Percentiles rank a stretch among this genome's conserved stretches.
Evolutionary conservation across 2,113 vertebrate genomes (phyloP).

Genomic region (Smithornis capensis): DNA sequence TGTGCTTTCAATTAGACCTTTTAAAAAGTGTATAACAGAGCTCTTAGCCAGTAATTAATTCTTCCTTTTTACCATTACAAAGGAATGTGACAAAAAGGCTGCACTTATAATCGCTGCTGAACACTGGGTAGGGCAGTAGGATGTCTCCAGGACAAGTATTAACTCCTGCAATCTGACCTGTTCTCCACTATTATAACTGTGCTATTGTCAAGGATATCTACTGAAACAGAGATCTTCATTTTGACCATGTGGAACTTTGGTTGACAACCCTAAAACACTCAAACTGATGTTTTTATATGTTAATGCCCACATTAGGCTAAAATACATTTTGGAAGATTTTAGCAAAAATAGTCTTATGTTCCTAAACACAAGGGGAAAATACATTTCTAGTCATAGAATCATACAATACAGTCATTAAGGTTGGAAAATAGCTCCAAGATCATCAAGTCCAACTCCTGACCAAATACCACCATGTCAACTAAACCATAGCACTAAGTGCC

Average conservation of each 20-base stretch:
- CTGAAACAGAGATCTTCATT: background rate
- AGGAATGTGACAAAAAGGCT: background rate
- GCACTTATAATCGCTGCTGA: background rate
- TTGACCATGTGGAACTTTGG: background rate
- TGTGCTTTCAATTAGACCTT: background rate
- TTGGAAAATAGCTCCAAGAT: background rate
- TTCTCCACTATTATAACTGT: background rate
- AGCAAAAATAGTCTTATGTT: background rate
- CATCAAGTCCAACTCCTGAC: background rate
- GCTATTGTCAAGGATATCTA: background rate
- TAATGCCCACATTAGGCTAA: background rate
- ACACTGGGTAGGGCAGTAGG: background rate
- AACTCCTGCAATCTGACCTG: background rate
- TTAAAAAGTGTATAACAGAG: background rate
- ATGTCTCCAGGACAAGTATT: background rate
- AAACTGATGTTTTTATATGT: background rate
- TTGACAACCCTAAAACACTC: background rate
- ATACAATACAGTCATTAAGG: background rate
- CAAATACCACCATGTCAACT: background rate
- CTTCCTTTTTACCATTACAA: background rate
- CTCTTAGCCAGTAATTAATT: slow-evolving; percentile 5
- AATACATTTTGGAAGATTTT: background rate
- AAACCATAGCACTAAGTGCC: background rate
- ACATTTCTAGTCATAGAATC: background rate
- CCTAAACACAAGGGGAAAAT: background rate